Percentiles rank a stretch among this genome's conserved stretches.
Conservation (phyloP, 2,888 invertebrate species). For the Latheticus oryzae region DNA sequence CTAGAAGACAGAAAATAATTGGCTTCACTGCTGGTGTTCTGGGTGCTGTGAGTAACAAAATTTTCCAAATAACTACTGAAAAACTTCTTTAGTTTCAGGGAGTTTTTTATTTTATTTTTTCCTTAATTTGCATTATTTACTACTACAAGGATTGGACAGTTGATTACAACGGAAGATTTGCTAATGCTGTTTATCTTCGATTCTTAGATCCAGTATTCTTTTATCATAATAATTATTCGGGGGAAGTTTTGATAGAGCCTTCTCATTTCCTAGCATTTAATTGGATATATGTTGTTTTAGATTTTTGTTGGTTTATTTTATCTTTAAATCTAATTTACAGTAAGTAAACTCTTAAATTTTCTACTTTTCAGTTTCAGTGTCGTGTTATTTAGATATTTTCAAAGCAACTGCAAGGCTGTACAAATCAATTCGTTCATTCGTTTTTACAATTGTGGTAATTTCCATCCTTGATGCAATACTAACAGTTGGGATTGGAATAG, state of each 20-base stretch:
- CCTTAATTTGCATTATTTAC: conserved; percentile 43
- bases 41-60: neutral
- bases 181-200: neutral
- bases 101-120: conserved; percentile 41
- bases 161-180: neutral
- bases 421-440: neutral
- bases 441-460: neutral
- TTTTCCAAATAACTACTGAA: neutral
- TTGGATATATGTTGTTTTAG: neutral
- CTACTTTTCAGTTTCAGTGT: neutral
- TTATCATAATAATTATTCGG: neutral
- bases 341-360: neutral
- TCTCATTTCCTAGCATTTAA: neutral
- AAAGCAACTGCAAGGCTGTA: neutral
- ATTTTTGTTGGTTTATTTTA: neutral
- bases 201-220: neutral
- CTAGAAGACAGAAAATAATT: neutral
- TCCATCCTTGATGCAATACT: neutral
- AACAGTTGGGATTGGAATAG: neutral
- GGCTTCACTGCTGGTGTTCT: neutral
- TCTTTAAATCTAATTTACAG: conserved; percentile 1
- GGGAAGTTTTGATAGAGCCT: neutral
- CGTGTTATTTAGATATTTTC: neutral
- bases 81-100: conserved; percentile 47
- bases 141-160: conserved; percentile 14